Percentiles rank a stretch among this genome's conserved stretches.
phyloP scores from a whole-genome alignment of 2,113 vertebrate species.

The Malaclemys terrapin region DNA sequence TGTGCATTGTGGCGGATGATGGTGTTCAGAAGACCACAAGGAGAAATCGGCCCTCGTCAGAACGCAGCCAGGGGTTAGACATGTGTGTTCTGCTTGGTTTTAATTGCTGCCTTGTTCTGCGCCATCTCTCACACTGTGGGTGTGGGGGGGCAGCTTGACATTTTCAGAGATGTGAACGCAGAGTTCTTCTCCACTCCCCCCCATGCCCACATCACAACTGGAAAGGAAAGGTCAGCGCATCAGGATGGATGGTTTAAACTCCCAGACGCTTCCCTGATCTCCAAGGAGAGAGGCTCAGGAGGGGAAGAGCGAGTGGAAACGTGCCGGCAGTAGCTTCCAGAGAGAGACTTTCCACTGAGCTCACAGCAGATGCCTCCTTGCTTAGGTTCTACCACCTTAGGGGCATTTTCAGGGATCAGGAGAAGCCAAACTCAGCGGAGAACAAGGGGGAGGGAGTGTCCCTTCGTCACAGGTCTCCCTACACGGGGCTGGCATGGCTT shows the following conservation, averaged over 20 bases:
- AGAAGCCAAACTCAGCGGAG: too few species aligned
- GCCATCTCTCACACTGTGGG: neutral
- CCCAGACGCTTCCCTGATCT: neutral
- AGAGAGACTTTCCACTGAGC: neutral
- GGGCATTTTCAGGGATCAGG: too few species aligned
- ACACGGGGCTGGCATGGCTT: too few species aligned
- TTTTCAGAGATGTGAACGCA: neutral
- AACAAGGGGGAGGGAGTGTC: too few species aligned
- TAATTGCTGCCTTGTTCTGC: conserved; percentile 30
- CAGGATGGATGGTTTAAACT: neutral
- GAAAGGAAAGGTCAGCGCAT: conserved; percentile 48
- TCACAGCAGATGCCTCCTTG: neutral
- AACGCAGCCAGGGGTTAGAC: neutral
- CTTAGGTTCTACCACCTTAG: neutral
- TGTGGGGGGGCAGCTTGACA: conserved; percentile 38
- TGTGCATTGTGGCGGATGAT: neutral
- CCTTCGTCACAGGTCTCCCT: too few species aligned
- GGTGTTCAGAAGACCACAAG: neutral
- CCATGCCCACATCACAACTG: fast-evolving
- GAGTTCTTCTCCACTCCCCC: neutral
- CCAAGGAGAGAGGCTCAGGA: neutral
- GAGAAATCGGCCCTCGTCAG: neutral
- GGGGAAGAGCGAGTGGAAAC: neutral
- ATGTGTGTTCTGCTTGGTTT: neutral
- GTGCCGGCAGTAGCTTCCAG: neutral